A percentile compares a stretch with the other conserved stretches of the same genome.
These are phyloP conservation scores for Lapara coniferarum DNA, from an alignment of 2,888 invertebrate species.

Conservation along the genomic window DNA sequence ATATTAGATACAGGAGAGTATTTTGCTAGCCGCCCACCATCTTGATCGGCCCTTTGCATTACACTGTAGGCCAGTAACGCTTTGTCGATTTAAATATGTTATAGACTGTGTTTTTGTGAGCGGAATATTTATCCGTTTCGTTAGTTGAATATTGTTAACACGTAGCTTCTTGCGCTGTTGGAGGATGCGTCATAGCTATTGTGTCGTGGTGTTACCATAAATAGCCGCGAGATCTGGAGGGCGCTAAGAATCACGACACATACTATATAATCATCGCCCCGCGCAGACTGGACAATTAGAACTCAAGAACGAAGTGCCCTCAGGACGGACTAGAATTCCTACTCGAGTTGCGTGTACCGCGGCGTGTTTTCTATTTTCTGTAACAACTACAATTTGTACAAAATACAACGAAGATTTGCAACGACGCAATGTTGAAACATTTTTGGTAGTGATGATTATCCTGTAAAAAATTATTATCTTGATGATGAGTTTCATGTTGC, in stretches of 20 bases:
- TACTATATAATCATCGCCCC: constrained; percentile 52
- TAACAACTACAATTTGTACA: constrained; percentile 6
- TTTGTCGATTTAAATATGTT: constrained; percentile 44
- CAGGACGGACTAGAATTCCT: constrained; percentile 11
- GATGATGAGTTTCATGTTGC: too few relatives aligned
- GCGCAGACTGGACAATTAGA: constrained; percentile 60
- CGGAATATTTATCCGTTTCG: constrained; percentile 52
- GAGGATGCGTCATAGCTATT: constrained; percentile 63
- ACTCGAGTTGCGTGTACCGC: constrained; percentile 54
- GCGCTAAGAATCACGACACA: constrained; percentile 55
- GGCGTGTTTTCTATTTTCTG: constrained; percentile 49
- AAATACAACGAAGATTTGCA: not conserved
- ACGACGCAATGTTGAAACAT: not conserved
- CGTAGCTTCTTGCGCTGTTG: constrained; percentile 49
- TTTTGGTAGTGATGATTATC: too few relatives aligned
- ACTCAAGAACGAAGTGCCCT: constrained; percentile 49
- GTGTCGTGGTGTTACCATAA: constrained; percentile 67
- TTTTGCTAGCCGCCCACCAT: not conserved
- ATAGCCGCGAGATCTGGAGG: constrained; percentile 63
- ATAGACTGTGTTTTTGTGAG: constrained; percentile 46
- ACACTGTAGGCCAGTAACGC: constrained; percentile 32
- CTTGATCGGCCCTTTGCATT: not conserved
- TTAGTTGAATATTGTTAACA: constrained; percentile 57
- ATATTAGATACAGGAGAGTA: not conserved
- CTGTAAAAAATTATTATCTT: too few relatives aligned